Evolutionary conservation across 2,113 vertebrate species (phyloP), one percentile per base, ranked within the genome.

Genomic region (Glaucidium brasilianum): DNA sequence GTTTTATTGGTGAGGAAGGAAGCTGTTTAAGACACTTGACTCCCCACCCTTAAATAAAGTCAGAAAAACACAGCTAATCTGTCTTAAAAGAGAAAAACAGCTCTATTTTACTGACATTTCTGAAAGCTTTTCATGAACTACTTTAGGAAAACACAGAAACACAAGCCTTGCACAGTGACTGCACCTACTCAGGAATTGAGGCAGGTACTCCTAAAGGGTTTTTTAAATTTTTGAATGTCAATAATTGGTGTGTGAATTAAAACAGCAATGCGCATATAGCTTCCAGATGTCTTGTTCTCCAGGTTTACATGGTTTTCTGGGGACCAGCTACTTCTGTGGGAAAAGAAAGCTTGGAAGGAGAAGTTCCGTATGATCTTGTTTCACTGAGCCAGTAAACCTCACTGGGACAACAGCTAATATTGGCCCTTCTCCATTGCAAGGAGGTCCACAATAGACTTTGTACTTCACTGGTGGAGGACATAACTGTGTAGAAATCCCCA

Each of bases 211-310:
- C 63, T 90, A 27, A 49, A 80, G 5, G 4, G 18, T 66, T 47
- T 59, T 60, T 50, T 43, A 20, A 6, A 53, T 50, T 86, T 83
- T 93, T 75, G 9, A 35, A 7, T 49, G 25, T n/a, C 47, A 58
- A 89, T 63, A 16, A 47, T 50, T 81, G 68, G 52, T 49, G 27
- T 68, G 35, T 45, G 67, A 91, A 85, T 76, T 85, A 64, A 68
- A 83, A 22, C 59, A 87, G 22, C 2, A 6, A 34, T 45, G 25
- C 43, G 23, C 29, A 41, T 67, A 89, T 45, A 76, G 45, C 88
- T 95, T 96, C 89, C 92, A 97, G 91, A 86, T 92, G 71, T 89
- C 96, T 91, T 84, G 43, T 77, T 86, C 47, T 64, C 72, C 68
- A 92, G 11, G 52, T 47, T 94, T 91, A 67, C 56, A 27, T 29